A percentile compares a stretch with the other conserved stretches of the same genome.
Conservation (phyloP, 2,888 invertebrate genomes). For the Podabrus alpinus region DNA sequence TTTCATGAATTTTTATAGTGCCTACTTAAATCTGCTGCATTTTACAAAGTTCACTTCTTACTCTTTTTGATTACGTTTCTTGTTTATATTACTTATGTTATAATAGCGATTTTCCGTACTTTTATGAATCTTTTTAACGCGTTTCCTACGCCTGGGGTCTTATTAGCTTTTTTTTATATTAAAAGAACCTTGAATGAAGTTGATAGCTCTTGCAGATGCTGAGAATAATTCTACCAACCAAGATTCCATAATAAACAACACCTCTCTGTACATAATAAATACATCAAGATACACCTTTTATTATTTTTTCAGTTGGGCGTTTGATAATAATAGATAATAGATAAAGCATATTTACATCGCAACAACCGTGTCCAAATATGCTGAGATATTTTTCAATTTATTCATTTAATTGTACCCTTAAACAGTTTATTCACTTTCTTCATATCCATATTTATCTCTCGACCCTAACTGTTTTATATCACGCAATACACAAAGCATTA, state of each 20-base stretch:
- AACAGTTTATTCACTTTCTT: not conserved
- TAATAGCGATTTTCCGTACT: too few relatives aligned
- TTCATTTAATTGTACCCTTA: not conserved
- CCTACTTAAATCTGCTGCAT: too few relatives aligned
- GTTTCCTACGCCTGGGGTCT: too few relatives aligned
- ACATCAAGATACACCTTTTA: not conserved
- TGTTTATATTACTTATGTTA: too few relatives aligned
- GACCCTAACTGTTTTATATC: not conserved
- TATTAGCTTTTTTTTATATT: too few relatives aligned
- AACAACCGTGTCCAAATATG: not conserved
- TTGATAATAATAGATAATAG: not conserved
- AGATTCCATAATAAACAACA: not conserved
- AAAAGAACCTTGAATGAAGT: not conserved
- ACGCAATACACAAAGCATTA: not conserved
- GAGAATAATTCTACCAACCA: not conserved
- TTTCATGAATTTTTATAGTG: too few relatives aligned
- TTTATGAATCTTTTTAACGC: too few relatives aligned
- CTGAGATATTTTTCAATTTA: not conserved
- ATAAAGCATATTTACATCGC: not conserved
- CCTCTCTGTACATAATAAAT: not conserved
- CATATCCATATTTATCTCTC: not conserved
- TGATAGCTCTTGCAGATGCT: not conserved
- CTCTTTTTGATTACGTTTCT: too few relatives aligned
- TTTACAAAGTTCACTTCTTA: too few relatives aligned
- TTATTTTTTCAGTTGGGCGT: not conserved